Evolutionary conservation across 2,797 vertebrate species (phyloP).

Genomic region (Percopsis omiscomaycus): DNA sequence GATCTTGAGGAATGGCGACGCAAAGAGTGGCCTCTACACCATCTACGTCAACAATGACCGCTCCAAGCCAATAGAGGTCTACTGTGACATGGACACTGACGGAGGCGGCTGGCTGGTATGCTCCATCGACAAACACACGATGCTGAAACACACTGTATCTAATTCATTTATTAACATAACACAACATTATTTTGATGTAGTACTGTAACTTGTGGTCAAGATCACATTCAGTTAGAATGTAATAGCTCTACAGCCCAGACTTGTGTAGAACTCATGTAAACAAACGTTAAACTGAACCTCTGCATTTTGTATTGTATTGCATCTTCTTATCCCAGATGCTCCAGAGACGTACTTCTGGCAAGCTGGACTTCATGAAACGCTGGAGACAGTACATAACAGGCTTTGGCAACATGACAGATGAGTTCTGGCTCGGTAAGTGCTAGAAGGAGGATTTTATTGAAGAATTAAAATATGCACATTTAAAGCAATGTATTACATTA

Average conservation of each 20-base stretch:
- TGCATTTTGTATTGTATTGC: no score
- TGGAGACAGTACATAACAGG: slow-evolving; percentile 88
- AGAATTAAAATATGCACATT: slow-evolving; percentile 17
- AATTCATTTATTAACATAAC: neutral
- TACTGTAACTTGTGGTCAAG: no score
- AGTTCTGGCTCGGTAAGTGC: slow-evolving; percentile 88
- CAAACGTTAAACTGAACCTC: no score
- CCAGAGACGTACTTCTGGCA: slow-evolving; percentile 83
- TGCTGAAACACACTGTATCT: no score
- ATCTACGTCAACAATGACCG: slow-evolving; percentile 77
- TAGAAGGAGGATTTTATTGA: neutral
- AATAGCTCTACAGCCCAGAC: no score
- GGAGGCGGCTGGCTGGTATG: slow-evolving; percentile 85
- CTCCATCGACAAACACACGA: neutral
- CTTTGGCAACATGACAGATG: slow-evolving; percentile 85
- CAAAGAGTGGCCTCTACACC: slow-evolving; percentile 76
- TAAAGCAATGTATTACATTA: neutral
- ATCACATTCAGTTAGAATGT: no score
- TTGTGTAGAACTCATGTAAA: no score
- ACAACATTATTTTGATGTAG: no score
- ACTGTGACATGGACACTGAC: slow-evolving; percentile 88
- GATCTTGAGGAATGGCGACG: slow-evolving; percentile 78
- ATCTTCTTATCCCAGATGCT: slow-evolving; percentile 76
- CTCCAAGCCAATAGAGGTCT: slow-evolving; percentile 77
- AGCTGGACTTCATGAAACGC: slow-evolving; percentile 88